Conservation (phyloP, 1,140 invertebrate species). For the Cheumatopsyche charites region DNA sequence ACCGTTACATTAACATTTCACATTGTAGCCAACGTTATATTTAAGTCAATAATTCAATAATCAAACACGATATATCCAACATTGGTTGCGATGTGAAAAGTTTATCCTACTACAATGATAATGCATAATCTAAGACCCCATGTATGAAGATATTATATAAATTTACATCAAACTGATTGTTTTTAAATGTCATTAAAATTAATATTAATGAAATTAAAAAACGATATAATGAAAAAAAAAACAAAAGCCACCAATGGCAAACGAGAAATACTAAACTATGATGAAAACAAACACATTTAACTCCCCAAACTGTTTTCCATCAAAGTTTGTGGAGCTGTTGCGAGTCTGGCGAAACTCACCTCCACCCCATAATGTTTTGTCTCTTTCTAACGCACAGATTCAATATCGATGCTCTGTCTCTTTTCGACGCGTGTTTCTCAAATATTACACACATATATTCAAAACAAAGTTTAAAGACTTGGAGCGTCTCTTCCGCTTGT, state of each 20-base stretch:
- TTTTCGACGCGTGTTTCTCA: slow-evolving; percentile 10
- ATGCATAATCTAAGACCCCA: too few species aligned
- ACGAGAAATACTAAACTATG: slow-evolving; percentile 46
- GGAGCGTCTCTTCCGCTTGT: slow-evolving; percentile 27
- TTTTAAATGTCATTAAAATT: too few species aligned
- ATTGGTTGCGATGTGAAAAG: too few species aligned
- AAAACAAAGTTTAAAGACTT: slow-evolving; percentile 46
- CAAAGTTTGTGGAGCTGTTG: slow-evolving; percentile 45
- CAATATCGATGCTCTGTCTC: slow-evolving; percentile 5
- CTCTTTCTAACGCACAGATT: neutral
- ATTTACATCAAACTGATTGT: too few species aligned
- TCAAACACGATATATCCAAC: too few species aligned
- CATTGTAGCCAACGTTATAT: too few species aligned
- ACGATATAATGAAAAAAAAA: neutral
- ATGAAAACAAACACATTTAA: slow-evolving; percentile 48
- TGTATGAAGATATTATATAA: too few species aligned
- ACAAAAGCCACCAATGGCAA: slow-evolving; percentile 35
- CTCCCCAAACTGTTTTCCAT: slow-evolving; percentile 47
- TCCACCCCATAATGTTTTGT: neutral
- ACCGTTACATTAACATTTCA: too few species aligned
- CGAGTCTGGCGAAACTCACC: slow-evolving; percentile 33
- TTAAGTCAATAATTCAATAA: too few species aligned
- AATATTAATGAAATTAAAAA: too few species aligned
- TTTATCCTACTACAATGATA: too few species aligned
- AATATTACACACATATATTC: slow-evolving; percentile 38